Evolutionary conservation across 2,113 vertebrate genomes (phyloP).

Genomic region (Probosciger aterrimus): DNA sequence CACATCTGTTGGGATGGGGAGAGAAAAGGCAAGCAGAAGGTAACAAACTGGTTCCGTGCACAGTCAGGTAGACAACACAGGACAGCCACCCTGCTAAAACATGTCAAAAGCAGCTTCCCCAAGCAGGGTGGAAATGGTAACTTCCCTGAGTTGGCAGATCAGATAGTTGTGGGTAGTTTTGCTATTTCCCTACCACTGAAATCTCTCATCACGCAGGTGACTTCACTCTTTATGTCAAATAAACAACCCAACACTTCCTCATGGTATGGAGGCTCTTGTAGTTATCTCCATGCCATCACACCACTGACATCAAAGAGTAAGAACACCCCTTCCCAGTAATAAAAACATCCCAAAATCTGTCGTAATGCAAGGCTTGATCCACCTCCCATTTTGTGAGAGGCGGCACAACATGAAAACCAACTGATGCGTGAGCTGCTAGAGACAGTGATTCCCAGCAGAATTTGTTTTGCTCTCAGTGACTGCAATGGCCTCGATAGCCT

Average conservation of each 20-base stretch:
- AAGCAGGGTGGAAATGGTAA: neutral
- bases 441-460: neutral
- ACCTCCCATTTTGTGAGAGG: neutral
- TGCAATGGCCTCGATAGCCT: neutral
- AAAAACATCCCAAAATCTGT: neutral
- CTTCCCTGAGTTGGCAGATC: constrained; percentile 30
- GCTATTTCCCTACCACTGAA: constrained; percentile 1
- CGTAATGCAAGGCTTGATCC: neutral
- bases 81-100: neutral
- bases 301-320: neutral
- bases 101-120: constrained; percentile 12
- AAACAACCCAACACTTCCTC: neutral
- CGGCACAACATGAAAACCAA: neutral
- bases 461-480: neutral
- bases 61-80: neutral
- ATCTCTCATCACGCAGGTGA: constrained; percentile 44
- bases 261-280: neutral
- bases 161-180: constrained; percentile 36
- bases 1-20: neutral
- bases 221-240: constrained; percentile 34
- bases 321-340: neutral
- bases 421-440: neutral
- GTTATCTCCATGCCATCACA: neutral
- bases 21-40: neutral
- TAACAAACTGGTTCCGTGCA: neutral